Conservation (phyloP, 2,797 vertebrate genomes). For the Sphaeramia orbicularis region DNA sequence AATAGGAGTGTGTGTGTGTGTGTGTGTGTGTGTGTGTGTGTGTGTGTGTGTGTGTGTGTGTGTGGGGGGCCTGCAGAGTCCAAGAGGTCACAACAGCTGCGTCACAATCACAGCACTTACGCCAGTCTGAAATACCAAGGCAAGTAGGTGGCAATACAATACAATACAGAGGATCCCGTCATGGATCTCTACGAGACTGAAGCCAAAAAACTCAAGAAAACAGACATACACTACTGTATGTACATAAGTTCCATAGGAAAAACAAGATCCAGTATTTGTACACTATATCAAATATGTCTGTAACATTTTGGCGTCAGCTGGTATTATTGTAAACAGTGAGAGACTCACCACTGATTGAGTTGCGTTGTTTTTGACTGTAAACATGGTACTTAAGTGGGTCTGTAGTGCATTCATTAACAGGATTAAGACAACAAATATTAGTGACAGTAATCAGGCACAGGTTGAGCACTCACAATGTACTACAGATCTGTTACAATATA, state of each 20-base stretch:
- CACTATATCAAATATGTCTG: conserved; percentile 72
- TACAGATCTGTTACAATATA: conserved; percentile 73
- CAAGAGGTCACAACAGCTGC: conserved; percentile 64
- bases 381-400: conserved; percentile 66
- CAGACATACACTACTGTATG: conserved; percentile 48
- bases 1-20: neutral
- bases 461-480: conserved; percentile 77
- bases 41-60: no score
- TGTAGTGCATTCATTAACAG: conserved; percentile 72
- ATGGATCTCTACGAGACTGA: conserved; percentile 57
- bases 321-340: conserved; percentile 82
- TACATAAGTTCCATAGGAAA: conserved; percentile 55
- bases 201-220: conserved; percentile 61
- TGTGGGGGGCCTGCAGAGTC: conserved; percentile 15
- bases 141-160: conserved; percentile 68
- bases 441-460: conserved; percentile 82
- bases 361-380: conserved; percentile 76
- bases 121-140: conserved; percentile 78
- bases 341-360: conserved; percentile 50
- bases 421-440: conserved; percentile 71
- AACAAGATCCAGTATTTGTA: conserved; percentile 60
- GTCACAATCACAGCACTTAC: conserved; percentile 72
- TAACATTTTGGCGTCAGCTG: conserved; percentile 83
- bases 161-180: conserved; percentile 64
- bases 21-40: no score